Evolutionary conservation across 1,140 invertebrate species (phyloP).

Genomic region (Trichogramma pretiosum): DNA sequence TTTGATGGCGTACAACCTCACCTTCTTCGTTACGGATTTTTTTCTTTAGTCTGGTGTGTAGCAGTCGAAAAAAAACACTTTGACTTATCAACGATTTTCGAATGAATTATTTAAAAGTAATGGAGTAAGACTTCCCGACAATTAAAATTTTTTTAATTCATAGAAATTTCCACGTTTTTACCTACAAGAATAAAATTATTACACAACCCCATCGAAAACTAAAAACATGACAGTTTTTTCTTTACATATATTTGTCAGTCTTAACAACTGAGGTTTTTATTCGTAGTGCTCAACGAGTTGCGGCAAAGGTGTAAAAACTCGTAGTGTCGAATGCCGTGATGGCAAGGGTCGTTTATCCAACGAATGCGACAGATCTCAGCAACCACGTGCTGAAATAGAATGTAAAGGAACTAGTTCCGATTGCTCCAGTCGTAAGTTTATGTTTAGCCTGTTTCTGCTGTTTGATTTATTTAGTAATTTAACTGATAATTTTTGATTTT

Average conservation of each 20-base stretch:
- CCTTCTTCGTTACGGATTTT: not conserved
- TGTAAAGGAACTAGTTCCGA: conserved; percentile 33
- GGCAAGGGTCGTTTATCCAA: conserved; percentile 44
- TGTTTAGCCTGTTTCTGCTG: conserved; percentile 2
- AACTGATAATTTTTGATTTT: too few species aligned
- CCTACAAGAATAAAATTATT: too few species aligned
- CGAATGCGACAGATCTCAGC: conserved; percentile 43
- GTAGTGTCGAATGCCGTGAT: conserved; percentile 71
- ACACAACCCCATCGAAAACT: too few species aligned
- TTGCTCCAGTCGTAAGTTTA: conserved; percentile 37
- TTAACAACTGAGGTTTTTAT: too few species aligned
- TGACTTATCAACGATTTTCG: not conserved
- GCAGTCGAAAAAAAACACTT: not conserved
- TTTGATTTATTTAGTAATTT: too few species aligned
- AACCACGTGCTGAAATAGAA: conserved; percentile 40
- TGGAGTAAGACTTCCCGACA: too few species aligned
- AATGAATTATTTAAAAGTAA: too few species aligned
- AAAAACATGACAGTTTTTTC: too few species aligned
- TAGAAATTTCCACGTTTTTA: too few species aligned
- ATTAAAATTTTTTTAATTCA: too few species aligned
- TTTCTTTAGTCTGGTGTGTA: not conserved
- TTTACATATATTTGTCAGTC: too few species aligned
- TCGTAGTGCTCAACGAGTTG: conserved; percentile 78
- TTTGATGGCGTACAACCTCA: not conserved
- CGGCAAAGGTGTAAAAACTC: conserved; percentile 71